Evolutionary conservation across 2,888 invertebrate species (phyloP), one percentile per base, ranked within the genome.

Genomic region (Mythimna impura): DNA sequence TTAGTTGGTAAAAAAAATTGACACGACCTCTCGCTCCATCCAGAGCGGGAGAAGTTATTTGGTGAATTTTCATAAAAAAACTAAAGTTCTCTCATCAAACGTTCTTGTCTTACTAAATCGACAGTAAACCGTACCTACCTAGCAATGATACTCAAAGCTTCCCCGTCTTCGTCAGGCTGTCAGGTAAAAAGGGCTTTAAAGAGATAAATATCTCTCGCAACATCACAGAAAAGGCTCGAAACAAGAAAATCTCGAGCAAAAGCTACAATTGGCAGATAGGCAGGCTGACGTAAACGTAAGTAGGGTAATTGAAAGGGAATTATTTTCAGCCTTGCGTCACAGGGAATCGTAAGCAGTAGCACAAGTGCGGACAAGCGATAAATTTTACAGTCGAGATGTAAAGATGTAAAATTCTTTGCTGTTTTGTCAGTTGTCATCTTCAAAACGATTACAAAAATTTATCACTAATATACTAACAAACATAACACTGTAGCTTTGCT

Each of bases 271-370:
- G 86, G 79, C 73, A 79, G 87, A 85, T 86, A 83, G 84, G 85
- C 84, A 73, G 77, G 64, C 70, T 78, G 76, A 85, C 83, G 80
- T 82, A 79, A 85, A 83, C 71, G 79, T 87, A 86, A 88, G 86
- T 84, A 84, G 70, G 82, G 82, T 89, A 89, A 89, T 89, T 89
- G 89, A 89, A 89, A 84, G 86, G 87, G 87, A 89, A 89, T 88
- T 86, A 88, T 86, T 85, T 85, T 79, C 81, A 86, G 85, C 66
- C 71, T 70, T 63, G 57, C 12, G 82, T 55, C 66, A 79, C 72
- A 63, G 78, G 1, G 3, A 0, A 71, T n/a, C 22, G 20, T 55
- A 12, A 66, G 66, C 82, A 78, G 78, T 64, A 71, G 79, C 0
- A 6, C 2, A 62, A 66, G 3, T 63, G 12, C 0, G 10, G 17